Evolutionary conservation across 2,888 invertebrate genomes (phyloP).

Genomic region (Drosophila prostipennis): DNA sequence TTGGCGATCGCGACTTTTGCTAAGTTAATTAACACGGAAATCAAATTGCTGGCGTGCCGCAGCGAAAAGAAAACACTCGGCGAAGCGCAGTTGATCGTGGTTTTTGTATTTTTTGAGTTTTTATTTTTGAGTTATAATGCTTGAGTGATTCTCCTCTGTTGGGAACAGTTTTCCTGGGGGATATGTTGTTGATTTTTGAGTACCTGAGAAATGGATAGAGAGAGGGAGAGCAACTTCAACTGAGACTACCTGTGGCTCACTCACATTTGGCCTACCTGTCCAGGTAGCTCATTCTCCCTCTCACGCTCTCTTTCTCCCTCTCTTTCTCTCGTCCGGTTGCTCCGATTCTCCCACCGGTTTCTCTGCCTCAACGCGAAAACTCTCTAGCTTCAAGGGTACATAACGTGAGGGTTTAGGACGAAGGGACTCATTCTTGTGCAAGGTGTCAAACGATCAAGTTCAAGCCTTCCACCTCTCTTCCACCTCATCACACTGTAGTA

Average conservation of each 20-base stretch:
- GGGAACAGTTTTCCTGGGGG: conserved; percentile 29
- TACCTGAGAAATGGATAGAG: neutral
- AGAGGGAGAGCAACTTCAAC: too few relatives aligned
- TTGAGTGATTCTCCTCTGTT: neutral
- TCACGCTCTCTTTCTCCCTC: neutral
- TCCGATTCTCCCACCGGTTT: conserved; percentile 37
- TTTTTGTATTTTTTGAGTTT: neutral
- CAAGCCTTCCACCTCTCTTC: conserved; percentile 45
- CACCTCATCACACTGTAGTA: neutral
- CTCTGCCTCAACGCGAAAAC: conserved; percentile 20
- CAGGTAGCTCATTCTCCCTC: conserved; percentile 19
- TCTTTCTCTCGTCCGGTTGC: conserved; percentile 2
- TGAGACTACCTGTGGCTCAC: conserved; percentile 32
- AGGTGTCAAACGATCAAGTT: conserved; percentile 84
- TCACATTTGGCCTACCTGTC: conserved; percentile 12
- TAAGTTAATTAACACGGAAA: conserved; percentile 81
- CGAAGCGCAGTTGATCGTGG: conserved; percentile 11
- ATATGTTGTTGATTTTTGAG: neutral
- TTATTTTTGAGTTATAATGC: neutral
- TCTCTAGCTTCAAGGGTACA: conserved; percentile 79
- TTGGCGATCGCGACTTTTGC: conserved; percentile 66
- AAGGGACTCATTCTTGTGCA: conserved; percentile 86
- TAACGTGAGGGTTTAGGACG: conserved; percentile 85
- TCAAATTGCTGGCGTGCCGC: conserved; percentile 76
- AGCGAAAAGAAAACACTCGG: conserved; percentile 5